Evolutionary conservation across 2,888 invertebrate genomes (phyloP).

Genomic region (Caenorhabditis sp.): DNA sequence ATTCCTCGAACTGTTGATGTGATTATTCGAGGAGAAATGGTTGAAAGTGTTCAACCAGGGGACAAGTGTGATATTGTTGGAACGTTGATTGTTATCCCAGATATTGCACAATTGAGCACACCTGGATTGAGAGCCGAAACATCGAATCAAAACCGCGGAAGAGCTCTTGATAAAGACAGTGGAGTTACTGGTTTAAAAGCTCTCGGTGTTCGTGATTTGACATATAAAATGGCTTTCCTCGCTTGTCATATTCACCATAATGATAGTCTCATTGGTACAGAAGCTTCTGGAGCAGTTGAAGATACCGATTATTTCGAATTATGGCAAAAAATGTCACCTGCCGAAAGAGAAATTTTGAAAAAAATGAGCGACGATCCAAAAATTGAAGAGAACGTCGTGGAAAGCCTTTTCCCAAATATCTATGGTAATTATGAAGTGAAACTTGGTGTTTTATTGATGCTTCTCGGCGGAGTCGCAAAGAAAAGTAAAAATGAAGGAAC

Average conservation of each 20-base stretch:
- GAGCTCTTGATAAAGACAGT: constrained; percentile 77
- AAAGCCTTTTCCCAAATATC: constrained; percentile 91
- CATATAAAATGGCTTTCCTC: constrained; percentile 89
- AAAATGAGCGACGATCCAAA: constrained; percentile 82
- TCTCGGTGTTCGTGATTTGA: constrained; percentile 85
- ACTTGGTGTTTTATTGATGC: constrained; percentile 84
- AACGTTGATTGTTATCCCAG: constrained; percentile 94
- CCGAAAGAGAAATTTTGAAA: constrained; percentile 79
- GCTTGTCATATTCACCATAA: constrained; percentile 82
- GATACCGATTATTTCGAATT: constrained; percentile 80
- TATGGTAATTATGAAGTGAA: constrained; percentile 83
- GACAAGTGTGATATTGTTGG: constrained; percentile 90
- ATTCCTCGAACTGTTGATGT: constrained; percentile 94
- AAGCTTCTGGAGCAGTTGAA: constrained; percentile 73
- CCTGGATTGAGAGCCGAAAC: constrained; percentile 76
- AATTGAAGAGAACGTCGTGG: constrained; percentile 87
- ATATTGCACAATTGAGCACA: constrained; percentile 85
- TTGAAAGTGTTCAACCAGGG: constrained; percentile 91
- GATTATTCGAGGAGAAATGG: constrained; percentile 90
- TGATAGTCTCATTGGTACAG: constrained; percentile 26
- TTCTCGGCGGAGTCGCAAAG: constrained; percentile 96
- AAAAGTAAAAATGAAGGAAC: constrained; percentile 81
- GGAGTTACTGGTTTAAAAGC: constrained; percentile 88
- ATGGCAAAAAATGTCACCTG: constrained; percentile 74
- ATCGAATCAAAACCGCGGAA: constrained; percentile 30